These are phyloP conservation scores for Zaprionus lineosus DNA, from an alignment of 2,888 invertebrate genomes.

Conservation along the genomic window DNA sequence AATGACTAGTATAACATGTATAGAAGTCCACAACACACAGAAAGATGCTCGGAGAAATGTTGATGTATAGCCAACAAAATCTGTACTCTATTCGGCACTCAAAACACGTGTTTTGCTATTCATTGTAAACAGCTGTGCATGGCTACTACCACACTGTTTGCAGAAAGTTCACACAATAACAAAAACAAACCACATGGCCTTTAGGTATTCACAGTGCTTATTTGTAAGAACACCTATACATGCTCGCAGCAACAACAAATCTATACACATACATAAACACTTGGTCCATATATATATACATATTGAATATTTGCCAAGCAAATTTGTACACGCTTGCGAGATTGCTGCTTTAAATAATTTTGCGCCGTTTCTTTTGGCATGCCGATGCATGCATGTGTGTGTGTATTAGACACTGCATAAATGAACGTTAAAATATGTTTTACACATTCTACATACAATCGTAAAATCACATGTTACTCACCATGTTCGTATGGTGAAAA, in stretches of 20 bases:
- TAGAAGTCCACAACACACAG: too few species aligned
- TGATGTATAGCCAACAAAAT: too few species aligned
- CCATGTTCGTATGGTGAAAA: constrained; percentile 99
- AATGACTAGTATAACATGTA: too few species aligned
- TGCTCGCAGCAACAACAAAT: not conserved
- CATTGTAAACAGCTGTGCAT: not conserved
- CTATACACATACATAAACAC: not conserved
- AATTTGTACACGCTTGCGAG: constrained; percentile 3
- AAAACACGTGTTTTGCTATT: constrained; percentile 3
- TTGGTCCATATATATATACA: not conserved
- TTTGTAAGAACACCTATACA: constrained; percentile 3
- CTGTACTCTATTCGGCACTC: too few species aligned
- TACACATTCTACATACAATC: not conserved
- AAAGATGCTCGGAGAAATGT: too few species aligned
- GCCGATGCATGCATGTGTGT: too few species aligned
- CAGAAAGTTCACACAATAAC: too few species aligned
- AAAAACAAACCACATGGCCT: too few species aligned
- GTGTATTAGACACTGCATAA: not conserved
- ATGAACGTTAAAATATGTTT: not conserved
- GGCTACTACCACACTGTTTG: too few species aligned
- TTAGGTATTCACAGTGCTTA: too few species aligned
- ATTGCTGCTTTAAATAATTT: constrained; percentile 19
- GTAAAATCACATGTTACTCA: too few species aligned
- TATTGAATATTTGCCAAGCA: constrained; percentile 80
- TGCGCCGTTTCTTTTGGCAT: constrained; percentile 25